Conservation (phyloP, 2,888 invertebrate species). For the Acleris holmiana region DNA sequence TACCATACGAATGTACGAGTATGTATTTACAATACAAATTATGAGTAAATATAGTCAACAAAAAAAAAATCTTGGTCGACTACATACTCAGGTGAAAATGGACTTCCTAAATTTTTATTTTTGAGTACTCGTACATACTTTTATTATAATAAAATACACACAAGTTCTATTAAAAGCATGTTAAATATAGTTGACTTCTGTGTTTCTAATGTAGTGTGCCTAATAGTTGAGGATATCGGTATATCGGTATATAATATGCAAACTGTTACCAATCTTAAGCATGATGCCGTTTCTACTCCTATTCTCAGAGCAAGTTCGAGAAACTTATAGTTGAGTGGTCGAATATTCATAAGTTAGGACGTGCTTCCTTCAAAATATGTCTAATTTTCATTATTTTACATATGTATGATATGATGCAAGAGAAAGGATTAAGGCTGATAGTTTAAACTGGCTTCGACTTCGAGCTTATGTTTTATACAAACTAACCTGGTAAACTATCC, state of each 20-base stretch:
- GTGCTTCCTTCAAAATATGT: slow-evolving; percentile 21
- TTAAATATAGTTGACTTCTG: no score
- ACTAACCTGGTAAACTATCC: no score
- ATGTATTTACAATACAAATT: no score
- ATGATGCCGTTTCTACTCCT: slow-evolving; percentile 3
- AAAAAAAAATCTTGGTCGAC: no score
- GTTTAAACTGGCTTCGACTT: neutral
- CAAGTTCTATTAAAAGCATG: no score
- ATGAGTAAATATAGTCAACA: no score
- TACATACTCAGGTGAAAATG: no score
- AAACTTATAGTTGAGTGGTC: slow-evolving; percentile 14
- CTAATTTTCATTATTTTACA: slow-evolving; percentile 1
- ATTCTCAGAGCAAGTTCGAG: neutral
- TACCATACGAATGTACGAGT: no score
- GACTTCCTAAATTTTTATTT: no score
- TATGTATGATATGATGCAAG: neutral
- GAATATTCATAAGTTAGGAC: slow-evolving; percentile 11
- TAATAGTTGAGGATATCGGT: neutral
- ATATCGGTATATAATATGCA: neutral
- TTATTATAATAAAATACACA: no score
- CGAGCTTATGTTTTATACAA: no score
- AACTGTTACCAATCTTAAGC: slow-evolving; percentile 7
- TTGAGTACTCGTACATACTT: no score
- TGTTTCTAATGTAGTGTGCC: neutral
- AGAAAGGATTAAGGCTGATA: neutral